Evolutionary conservation across 1,140 invertebrate genomes (phyloP).

Genomic region (Hycleus cichorii): DNA sequence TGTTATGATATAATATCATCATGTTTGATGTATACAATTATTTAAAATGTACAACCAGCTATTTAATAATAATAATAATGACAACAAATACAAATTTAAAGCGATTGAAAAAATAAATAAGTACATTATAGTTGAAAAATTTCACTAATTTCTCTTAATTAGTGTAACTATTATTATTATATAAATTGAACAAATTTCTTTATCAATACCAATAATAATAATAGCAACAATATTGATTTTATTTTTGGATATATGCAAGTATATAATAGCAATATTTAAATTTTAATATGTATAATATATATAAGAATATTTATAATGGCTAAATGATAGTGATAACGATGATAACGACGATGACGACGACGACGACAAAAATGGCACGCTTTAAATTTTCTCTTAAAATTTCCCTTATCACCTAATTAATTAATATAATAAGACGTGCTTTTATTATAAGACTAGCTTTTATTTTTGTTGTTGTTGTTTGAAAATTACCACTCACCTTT

Average conservation of each 20-base stretch:
- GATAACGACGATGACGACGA: slow-evolving; percentile 17
- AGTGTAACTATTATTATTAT: not conserved
- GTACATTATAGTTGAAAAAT: no score
- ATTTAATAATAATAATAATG: no score
- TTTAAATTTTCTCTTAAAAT: slow-evolving; percentile 14
- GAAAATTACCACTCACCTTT: not conserved
- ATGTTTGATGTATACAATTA: no score
- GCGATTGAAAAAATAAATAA: no score
- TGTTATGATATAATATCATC: no score
- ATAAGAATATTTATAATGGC: slow-evolving; percentile 35
- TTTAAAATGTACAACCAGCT: no score
- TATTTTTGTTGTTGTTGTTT: not conserved
- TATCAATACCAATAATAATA: no score
- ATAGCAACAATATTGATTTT: not conserved
- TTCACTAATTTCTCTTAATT: no score
- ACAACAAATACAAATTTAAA: no score
- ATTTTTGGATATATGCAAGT: not conserved
- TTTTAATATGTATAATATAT: slow-evolving; percentile 20
- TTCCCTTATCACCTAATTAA: no score
- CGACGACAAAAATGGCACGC: slow-evolving; percentile 33
- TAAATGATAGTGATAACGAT: slow-evolving; percentile 23
- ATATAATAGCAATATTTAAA: not conserved
- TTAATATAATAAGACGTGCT: not conserved
- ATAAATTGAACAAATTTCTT: not conserved
- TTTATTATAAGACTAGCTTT: not conserved